Conservation (phyloP, 2,888 invertebrate genomes). For the Heliconius hortense region DNA sequence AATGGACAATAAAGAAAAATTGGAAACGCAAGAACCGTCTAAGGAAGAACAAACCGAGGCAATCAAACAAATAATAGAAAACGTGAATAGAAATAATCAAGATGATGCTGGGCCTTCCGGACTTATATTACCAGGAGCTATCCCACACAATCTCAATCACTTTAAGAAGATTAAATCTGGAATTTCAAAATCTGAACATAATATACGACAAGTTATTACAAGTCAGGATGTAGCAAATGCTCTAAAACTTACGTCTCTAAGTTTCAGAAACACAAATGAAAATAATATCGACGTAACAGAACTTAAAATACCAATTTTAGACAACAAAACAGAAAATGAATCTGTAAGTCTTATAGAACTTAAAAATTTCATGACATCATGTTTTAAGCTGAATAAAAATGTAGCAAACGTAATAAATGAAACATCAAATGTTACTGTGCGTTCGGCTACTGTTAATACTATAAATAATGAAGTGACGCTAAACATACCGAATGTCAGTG, state of each 20-base stretch:
- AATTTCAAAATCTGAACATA: conserved; percentile 74
- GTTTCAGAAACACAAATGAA: conserved; percentile 49
- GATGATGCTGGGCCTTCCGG: conserved; percentile 72
- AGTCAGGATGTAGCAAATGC: conserved; percentile 67
- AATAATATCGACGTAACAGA: conserved; percentile 49
- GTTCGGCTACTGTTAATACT: conserved; percentile 47
- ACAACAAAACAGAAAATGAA: conserved; percentile 51
- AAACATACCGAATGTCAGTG: conserved; percentile 53
- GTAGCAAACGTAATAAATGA: conserved; percentile 49
- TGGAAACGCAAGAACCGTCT: conserved; percentile 47
- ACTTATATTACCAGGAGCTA: conserved; percentile 61
- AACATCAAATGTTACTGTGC: conserved; percentile 52
- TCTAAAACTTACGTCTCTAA: conserved; percentile 61
- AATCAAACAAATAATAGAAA: conserved; percentile 45
- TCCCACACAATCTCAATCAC: conserved; percentile 47
- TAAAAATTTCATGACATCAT: conserved; percentile 69
- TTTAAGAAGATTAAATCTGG: conserved; percentile 56
- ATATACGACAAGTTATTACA: conserved; percentile 65
- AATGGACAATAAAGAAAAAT: conserved; percentile 66
- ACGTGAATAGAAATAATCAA: conserved; percentile 39
- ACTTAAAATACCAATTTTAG: conserved; percentile 57
- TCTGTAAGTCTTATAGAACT: conserved; percentile 62
- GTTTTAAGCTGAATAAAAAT: conserved; percentile 65
- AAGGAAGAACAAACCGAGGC: conserved; percentile 49
- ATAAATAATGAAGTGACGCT: conserved; percentile 47